Evolutionary conservation across 2,797 vertebrate species (phyloP), one percentile per base, ranked within the genome.

Genomic region (Chaetophractus vellerosus): DNA sequence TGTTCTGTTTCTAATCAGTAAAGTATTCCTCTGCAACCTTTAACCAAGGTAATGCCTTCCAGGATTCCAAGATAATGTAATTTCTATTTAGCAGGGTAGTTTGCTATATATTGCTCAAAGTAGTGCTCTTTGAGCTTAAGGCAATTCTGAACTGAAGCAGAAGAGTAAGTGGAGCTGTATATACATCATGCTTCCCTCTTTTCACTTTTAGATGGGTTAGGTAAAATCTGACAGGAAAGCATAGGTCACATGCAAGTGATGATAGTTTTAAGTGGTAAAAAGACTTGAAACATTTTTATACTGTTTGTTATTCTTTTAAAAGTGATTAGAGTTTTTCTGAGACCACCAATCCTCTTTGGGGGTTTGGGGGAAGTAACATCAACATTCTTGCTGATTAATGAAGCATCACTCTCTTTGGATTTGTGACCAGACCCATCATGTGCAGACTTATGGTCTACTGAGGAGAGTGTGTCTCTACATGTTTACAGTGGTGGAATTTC

Each of bases 401-500:
- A 89, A 78, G 83, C 16, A 11, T 24, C 36, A 18, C 16, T 86
- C 63, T 57, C 12, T 2, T 9, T 94, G 76, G 23, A 64, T 95
- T 61, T 93, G 69, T 88, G 72, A 76, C 36, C 23, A 96, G 78
- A 87, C 41, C 12, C 33, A 64, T 96, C 36, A 0, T 94, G 61
- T 87, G 80, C 69, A 91, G 92, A 90, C 90, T 87, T 84, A 64
- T 88, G 68, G 61, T 94, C 59, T 82, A 18, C 88, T 88, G 57
- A 88, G 63, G 74, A 89, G 45, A 78, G 36, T 95, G 41, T 95
- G 92, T 93, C 90, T 96, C 75, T 12, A 0, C 52, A 38, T 96
- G 95, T 97, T 96, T 96, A 79, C 59, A 82, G 50, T 97, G 96
- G 90, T 97, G 89, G 94, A 90, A 84, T 97, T 97, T 98, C 96